Conservation (phyloP, 2,113 vertebrate species). For the Nothoprocta pentlandii region DNA sequence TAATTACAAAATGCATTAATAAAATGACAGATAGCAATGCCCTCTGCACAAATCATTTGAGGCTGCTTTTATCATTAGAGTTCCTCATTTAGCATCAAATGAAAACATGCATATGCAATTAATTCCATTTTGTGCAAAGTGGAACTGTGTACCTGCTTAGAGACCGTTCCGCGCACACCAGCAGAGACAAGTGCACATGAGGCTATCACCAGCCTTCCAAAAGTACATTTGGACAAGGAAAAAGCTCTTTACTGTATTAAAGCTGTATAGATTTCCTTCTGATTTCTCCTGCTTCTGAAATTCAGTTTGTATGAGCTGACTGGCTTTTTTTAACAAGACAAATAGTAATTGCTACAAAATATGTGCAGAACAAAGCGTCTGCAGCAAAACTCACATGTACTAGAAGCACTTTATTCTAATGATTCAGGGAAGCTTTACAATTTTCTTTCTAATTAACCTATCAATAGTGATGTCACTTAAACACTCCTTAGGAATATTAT, state of each 20-base stretch:
- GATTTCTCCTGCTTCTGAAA: not conserved
- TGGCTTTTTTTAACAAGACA: not conserved
- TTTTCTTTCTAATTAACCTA: constrained; percentile 89
- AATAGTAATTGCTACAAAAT: constrained; percentile 46
- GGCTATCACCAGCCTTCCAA: not conserved
- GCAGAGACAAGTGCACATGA: accelerated
- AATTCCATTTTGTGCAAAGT: not conserved
- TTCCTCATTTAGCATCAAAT: constrained; percentile 30
- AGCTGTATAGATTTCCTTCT: not conserved
- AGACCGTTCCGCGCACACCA: accelerated
- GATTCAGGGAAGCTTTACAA: constrained; percentile 74
- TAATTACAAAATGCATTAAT: constrained; percentile 73
- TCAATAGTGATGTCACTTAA: constrained; percentile 83
- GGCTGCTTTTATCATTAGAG: constrained; percentile 53
- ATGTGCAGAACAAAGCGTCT: constrained; percentile 37
- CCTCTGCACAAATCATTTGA: constrained; percentile 46
- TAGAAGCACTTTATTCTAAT: constrained; percentile 61
- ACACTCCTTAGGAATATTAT: constrained; percentile 77
- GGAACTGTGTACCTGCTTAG: constrained; percentile 24
- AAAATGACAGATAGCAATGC: constrained; percentile 37
- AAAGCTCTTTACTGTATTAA: not conserved
- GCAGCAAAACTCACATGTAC: constrained; percentile 1
- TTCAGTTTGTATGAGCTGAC: not conserved
- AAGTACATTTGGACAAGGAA: not conserved
- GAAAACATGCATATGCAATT: constrained; percentile 37